Conservation (phyloP, 2,888 invertebrate species). For the Dryobota labecula region DNA sequence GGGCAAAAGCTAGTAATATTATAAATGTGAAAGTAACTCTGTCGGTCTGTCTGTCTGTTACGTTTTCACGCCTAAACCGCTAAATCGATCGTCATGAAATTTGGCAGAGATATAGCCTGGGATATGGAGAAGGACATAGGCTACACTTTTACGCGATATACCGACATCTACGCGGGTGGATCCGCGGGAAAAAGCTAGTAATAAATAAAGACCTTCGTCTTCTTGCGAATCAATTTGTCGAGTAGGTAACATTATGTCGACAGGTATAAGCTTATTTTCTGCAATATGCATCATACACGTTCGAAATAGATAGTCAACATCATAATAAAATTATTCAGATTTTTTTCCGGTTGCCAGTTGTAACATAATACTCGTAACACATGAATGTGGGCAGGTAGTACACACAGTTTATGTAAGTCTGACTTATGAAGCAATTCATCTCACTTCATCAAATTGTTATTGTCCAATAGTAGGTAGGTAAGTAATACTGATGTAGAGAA, state of each 20-base stretch:
- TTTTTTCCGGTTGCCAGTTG: background rate
- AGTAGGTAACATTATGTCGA: background rate
- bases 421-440: slow-evolving; percentile 17
- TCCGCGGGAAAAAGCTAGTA: too few species aligned
- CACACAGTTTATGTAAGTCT: background rate
- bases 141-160: too few species aligned
- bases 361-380: background rate
- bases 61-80: too few species aligned
- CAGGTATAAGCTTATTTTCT: slow-evolving; percentile 6
- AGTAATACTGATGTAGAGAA: background rate
- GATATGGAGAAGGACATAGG: too few species aligned
- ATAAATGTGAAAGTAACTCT: too few species aligned
- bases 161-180: too few species aligned
- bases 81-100: too few species aligned
- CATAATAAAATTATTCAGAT: background rate
- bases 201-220: background rate
- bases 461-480: background rate
- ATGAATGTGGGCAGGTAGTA: background rate
- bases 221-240: background rate
- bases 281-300: background rate
- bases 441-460: slow-evolving; percentile 16
- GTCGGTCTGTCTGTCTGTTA: too few species aligned
- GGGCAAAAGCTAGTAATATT: too few species aligned
- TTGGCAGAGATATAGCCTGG: too few species aligned
- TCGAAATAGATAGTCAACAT: slow-evolving; percentile 10